A percentile compares a stretch with the other conserved stretches of the same genome.
phyloP scores from a whole-genome alignment of 2,888 invertebrate species.

The Andrena fulva region DNA sequence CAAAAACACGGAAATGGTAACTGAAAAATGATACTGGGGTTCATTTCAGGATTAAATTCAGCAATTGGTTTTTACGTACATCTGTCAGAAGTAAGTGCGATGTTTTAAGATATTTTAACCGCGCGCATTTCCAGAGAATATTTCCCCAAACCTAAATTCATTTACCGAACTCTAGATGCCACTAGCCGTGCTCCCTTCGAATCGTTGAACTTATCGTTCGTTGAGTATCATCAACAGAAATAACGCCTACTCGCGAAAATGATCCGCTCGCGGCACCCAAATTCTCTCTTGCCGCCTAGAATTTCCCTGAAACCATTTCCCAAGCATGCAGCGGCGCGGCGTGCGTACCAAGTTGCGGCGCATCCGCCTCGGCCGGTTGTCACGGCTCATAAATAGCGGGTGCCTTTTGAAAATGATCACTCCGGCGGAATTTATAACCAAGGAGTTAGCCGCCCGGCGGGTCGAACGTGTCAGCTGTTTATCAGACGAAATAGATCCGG shows the following conservation, averaged over 20 bases:
- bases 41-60: background rate
- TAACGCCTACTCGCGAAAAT: too few relatives aligned
- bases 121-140: too few relatives aligned
- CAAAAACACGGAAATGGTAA: too few relatives aligned
- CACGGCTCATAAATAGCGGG: conserved; percentile 50
- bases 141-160: too few relatives aligned
- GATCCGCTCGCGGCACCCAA: too few relatives aligned
- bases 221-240: background rate
- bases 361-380: conserved; percentile 10
- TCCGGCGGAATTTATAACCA: conserved; percentile 53
- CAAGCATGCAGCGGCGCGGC: background rate
- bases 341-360: background rate
- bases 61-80: background rate
- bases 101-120: background rate
- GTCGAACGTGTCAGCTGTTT: conserved; percentile 63
- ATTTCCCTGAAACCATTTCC: conserved; percentile 3
- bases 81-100: background rate
- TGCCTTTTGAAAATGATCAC: conserved; percentile 49
- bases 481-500: conserved; percentile 70
- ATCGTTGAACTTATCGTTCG: too few relatives aligned
- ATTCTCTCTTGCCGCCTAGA: background rate
- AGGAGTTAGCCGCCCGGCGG: conserved; percentile 42
- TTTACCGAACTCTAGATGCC: background rate
- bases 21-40: too few relatives aligned
- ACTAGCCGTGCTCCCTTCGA: too few relatives aligned